Evolutionary conservation across 2,888 invertebrate species (phyloP).

Genomic region (Philopedon plagiatum): DNA sequence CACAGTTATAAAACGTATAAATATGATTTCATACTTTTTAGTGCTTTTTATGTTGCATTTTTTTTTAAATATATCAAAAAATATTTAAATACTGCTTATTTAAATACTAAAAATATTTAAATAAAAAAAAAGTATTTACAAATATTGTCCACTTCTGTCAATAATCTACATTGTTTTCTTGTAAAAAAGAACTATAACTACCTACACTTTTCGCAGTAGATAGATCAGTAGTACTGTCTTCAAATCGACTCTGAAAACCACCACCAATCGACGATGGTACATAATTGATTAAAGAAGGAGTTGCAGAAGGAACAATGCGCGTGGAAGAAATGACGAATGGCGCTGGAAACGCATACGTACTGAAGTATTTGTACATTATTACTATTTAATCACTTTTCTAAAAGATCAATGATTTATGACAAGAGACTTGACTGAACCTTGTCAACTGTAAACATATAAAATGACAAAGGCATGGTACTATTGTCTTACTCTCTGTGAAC

Average conservation of each 20-base stretch:
- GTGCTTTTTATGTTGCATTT: no score
- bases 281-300: conserved; percentile 34
- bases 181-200: no score
- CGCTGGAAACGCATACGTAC: background rate
- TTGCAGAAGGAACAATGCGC: background rate
- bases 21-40: no score
- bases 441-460: no score
- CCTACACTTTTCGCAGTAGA: conserved; percentile 2
- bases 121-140: background rate
- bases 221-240: background rate
- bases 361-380: background rate
- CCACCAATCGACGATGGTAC: conserved; percentile 11
- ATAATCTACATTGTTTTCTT: no score
- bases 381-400: background rate
- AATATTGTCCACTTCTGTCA: background rate
- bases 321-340: background rate
- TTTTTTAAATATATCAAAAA: no score
- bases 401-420: background rate
- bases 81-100: no score
- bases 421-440: no score
- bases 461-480: no score
- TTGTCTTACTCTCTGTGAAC: no score
- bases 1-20: no score
- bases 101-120: no score
- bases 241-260: background rate